Base-by-base conservation (phyloP, 2,888 invertebrate genomes). In the Ryuthela nishihirai region DNA sequence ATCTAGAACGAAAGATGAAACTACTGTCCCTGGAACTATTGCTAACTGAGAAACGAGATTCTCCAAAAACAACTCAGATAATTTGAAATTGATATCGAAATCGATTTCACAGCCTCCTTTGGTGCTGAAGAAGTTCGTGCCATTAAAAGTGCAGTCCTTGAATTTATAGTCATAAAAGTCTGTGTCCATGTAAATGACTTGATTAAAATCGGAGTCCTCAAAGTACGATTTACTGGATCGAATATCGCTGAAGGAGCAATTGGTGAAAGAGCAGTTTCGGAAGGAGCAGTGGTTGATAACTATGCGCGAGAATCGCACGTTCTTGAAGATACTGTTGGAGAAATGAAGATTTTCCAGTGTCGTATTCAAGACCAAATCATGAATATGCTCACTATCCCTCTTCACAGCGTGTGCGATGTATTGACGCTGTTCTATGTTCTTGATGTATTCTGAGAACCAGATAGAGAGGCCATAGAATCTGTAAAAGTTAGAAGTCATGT, bases 281-380 rank as follows among this genome's bases (percentile, higher is more conserved):
- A 87, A 87, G 54, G 81, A 77, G 18, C 86, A 84, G 68, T 87
- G 87, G 58, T 82, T 85, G 72, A 87, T 78, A 67, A 84, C 76
- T 72, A 85, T 78, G 66, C 83, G 83, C 20, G 78, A 78, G 71
- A 86, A 86, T 23, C 81, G 82, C 69, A 83, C 83, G 63, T 84
- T 82, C 26, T 73, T 72, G 72, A 86, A 85, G 12, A 77, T 75
- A 2, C 80, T 79, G 60, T 81, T 78, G 54, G 72, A 74, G 69
- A 82, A 86, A 65, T 81, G 79, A n/a, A 81, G 74, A 71, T 87
- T 87, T 68, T 85, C 82, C 34, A 82, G 77, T 0, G 83, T 83
- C n/a, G 74, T 74, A 69, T 81, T 84, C 73, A 83, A 83, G 17
- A 35, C 53, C 21, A 49, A 23, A 35, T 55, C 45, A 1, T 73